A percentile compares a stretch with the other conserved stretches of the same genome.
phyloP scores from a whole-genome alignment of 1,140 invertebrate genomes.

The Orchesella cincta region DNA sequence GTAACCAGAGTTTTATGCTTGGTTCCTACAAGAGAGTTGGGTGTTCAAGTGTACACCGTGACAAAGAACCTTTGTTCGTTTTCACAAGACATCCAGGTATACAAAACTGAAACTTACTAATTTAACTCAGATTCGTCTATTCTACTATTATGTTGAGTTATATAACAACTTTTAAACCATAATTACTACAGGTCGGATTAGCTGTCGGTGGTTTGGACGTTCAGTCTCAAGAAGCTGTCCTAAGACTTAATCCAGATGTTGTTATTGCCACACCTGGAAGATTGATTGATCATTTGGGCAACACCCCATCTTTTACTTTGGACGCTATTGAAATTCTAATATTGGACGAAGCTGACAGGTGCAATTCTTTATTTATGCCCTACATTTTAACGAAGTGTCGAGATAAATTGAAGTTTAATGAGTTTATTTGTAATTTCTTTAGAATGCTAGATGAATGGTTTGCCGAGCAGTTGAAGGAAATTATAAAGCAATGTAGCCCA shows the following conservation, averaged over 20 bases:
- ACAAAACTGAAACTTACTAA: background rate
- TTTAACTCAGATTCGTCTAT: background rate
- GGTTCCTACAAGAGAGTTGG: conserved; percentile 94
- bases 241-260: conserved; percentile 89
- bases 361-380: conserved; percentile 65
- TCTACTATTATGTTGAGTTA: background rate
- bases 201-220: conserved; percentile 79
- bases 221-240: conserved; percentile 70
- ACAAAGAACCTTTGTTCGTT: conserved; percentile 86
- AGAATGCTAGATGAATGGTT: conserved; percentile 99
- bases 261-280: conserved; percentile 97
- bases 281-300: conserved; percentile 95
- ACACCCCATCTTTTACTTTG: conserved; percentile 88
- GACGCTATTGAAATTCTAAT: conserved; percentile 91
- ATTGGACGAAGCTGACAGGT: conserved; percentile 93
- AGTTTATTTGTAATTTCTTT: conserved; percentile 37
- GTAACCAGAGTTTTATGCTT: conserved; percentile 86
- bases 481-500: conserved; percentile 83
- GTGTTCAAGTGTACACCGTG: conserved; percentile 94
- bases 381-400: conserved; percentile 15
- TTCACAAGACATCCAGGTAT: conserved; percentile 61
- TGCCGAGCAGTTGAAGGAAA: conserved; percentile 97
- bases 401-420: conserved; percentile 12
- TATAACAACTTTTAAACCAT: background rate
- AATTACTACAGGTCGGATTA: conserved; percentile 70